Evolutionary conservation across 2,888 invertebrate species (phyloP).

Genomic region (Rosalia funebris): DNA sequence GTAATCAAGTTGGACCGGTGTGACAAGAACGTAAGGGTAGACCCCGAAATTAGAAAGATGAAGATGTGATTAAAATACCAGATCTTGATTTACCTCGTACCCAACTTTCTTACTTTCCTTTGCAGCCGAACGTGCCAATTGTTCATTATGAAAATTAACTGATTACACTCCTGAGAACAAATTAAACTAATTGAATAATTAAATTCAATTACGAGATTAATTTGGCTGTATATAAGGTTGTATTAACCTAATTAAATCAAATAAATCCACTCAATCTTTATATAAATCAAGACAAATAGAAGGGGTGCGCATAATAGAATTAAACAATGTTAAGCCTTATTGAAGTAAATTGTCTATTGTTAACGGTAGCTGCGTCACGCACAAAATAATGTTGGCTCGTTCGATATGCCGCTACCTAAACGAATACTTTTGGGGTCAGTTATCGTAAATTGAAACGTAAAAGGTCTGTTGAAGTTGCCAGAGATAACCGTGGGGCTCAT

Average conservation of each 20-base stretch:
- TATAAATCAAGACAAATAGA: constrained; percentile 4
- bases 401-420: background rate
- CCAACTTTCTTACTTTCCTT: constrained; percentile 21
- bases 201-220: constrained; percentile 45
- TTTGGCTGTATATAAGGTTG: constrained; percentile 38
- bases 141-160: constrained; percentile 45
- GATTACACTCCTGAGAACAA: constrained; percentile 29
- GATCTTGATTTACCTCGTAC: constrained; percentile 33
- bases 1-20: constrained; percentile 21
- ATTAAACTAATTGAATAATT: constrained; percentile 45
- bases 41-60: constrained; percentile 42
- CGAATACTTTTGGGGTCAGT: background rate
- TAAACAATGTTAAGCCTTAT: background rate
- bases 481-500: too few relatives aligned
- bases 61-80: constrained; percentile 47
- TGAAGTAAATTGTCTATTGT: background rate
- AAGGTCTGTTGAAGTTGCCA: background rate
- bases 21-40: constrained; percentile 34
- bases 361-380: background rate
- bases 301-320: background rate
- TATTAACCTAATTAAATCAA: constrained; percentile 41
- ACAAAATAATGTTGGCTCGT: background rate
- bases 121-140: constrained; percentile 42
- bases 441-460: background rate
- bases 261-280: constrained; percentile 30